Percentiles rank a stretch among this genome's conserved stretches.
Evolutionary conservation across 35 echinoderm and acorn worm species (phyloP).

Genomic region (Apostichopus parvimensis): DNA sequence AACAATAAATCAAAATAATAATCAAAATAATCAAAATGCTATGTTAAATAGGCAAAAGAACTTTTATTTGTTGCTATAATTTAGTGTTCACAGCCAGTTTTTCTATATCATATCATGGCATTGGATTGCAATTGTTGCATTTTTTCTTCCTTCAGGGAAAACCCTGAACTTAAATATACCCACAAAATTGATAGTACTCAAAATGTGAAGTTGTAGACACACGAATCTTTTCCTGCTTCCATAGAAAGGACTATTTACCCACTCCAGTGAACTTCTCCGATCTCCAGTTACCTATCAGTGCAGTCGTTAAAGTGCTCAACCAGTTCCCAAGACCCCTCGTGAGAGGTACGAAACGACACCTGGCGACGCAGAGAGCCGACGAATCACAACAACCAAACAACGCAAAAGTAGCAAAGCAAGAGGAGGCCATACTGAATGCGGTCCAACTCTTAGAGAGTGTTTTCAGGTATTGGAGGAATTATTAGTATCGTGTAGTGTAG

Average conservation of each 20-base stretch:
- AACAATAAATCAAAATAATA: no score
- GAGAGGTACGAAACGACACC: constrained; percentile 34
- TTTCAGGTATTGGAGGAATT: constrained; percentile 11
- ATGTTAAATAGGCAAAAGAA: no score
- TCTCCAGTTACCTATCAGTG: not conserved
- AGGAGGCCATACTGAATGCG: constrained; percentile 6
- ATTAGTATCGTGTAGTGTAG: not conserved
- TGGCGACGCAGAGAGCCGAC: not conserved
- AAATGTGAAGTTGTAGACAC: no score
- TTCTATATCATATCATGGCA: no score
- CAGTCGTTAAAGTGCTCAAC: not conserved
- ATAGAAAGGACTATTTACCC: constrained; percentile 23
- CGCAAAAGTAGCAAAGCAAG: constrained; percentile 41
- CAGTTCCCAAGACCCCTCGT: constrained; percentile 23
- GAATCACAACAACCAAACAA: not conserved
- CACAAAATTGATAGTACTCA: no score
- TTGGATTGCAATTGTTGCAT: no score
- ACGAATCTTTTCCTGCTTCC: not conserved
- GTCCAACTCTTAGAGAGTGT: constrained; percentile 11
- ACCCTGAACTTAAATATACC: no score
- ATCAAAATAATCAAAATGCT: no score
- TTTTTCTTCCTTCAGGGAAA: no score
- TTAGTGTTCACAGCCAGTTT: no score
- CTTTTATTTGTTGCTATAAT: no score
- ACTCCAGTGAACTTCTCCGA: constrained; percentile 7